These are phyloP conservation scores for Teleogryllus oceanicus DNA, from an alignment of 2,888 invertebrate genomes.

Conservation along the genomic window DNA sequence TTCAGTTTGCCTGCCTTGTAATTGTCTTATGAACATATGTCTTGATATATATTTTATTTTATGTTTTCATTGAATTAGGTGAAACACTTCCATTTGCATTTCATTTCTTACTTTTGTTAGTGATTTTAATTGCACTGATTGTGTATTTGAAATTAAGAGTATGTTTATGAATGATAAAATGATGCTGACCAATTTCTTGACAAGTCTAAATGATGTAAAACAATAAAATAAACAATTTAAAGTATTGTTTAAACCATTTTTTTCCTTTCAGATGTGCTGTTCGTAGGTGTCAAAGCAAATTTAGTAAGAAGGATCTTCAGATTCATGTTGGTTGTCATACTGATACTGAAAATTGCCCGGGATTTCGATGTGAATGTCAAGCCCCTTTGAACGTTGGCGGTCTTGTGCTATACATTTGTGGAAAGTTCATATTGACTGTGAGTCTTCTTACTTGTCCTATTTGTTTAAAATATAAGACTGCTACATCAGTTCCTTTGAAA, in stretches of 20 bases:
- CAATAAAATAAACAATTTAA: background rate
- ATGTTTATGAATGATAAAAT: too few relatives aligned
- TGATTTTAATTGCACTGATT: too few relatives aligned
- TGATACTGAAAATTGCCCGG: constrained; percentile 27
- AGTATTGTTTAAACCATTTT: background rate
- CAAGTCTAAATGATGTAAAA: too few relatives aligned
- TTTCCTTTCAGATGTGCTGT: constrained; percentile 51
- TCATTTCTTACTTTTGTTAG: too few relatives aligned
- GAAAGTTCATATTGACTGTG: constrained; percentile 47
- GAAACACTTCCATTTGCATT: too few relatives aligned
- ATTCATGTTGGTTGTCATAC: constrained; percentile 55
- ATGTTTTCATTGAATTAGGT: too few relatives aligned
- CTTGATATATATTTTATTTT: too few relatives aligned
- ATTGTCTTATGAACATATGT: too few relatives aligned
- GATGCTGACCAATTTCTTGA: too few relatives aligned
- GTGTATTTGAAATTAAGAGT: too few relatives aligned
- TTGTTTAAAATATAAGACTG: constrained; percentile 35
- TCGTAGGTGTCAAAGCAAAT: constrained; percentile 55
- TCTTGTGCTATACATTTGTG: constrained; percentile 66
- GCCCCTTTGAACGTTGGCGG: constrained; percentile 53
- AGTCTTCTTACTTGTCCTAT: constrained; percentile 34
- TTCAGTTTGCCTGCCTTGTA: too few relatives aligned
- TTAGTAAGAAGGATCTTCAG: constrained; percentile 47
- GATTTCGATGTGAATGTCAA: constrained; percentile 33
- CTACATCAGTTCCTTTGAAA: constrained; percentile 51